Evolutionary conservation across 2,797 vertebrate genomes (phyloP).

Genomic region (Miichthys miiuy): DNA sequence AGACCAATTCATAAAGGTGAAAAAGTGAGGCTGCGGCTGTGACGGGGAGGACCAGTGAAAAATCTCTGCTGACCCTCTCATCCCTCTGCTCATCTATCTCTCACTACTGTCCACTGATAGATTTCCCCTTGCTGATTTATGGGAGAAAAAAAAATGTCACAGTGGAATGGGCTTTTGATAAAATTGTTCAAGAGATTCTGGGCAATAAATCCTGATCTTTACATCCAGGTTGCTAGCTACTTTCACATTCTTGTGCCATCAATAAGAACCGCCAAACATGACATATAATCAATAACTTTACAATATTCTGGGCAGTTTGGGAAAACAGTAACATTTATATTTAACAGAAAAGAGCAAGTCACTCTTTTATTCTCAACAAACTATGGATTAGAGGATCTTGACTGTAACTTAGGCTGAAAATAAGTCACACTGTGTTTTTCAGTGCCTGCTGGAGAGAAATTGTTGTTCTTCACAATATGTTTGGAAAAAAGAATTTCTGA

Average conservation of each 20-base stretch:
- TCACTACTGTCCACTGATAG: constrained; percentile 97
- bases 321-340: constrained; percentile 90
- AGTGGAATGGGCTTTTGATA: constrained; percentile 99
- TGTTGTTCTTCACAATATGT: constrained; percentile 50
- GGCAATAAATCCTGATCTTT: constrained; percentile 99
- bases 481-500: constrained; percentile 5
- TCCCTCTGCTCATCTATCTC: constrained; percentile 98
- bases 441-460: constrained; percentile 41
- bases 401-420: constrained; percentile 75
- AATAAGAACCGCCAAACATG: constrained; percentile 93
- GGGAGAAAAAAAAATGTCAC: constrained; percentile 97
- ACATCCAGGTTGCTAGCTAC: constrained; percentile 94
- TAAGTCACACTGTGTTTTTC: constrained; percentile 73
- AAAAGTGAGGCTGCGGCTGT: constrained; percentile 90
- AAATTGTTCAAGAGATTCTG: constrained; percentile 99
- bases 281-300: constrained; percentile 97
- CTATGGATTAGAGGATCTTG: constrained; percentile 52
- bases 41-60: constrained; percentile 93
- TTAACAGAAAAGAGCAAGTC: constrained; percentile 76
- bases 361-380: constrained; percentile 60
- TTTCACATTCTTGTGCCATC: constrained; percentile 98
- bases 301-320: constrained; percentile 90
- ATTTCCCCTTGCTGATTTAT: constrained; percentile 98
- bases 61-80: constrained; percentile 97
- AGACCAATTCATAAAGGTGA: constrained; percentile 94